phyloP scores from a whole-genome alignment of 2,113 vertebrate species.

The Pteropus alecto region DNA sequence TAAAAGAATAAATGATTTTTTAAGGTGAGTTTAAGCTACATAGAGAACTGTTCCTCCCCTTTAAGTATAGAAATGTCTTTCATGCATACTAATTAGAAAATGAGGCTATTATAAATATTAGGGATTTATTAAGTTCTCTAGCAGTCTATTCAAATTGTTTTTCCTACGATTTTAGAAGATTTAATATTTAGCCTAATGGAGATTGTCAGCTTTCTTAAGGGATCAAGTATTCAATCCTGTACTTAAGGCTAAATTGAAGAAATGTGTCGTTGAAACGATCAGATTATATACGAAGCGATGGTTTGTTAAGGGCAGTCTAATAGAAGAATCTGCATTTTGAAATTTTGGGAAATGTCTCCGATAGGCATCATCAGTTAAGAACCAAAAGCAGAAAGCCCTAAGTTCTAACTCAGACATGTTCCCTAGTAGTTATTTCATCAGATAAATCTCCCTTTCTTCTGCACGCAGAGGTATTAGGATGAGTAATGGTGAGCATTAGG shows the following conservation, averaged over 20 bases:
- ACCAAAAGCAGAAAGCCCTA: not conserved
- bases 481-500: not conserved
- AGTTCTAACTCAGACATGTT: not conserved
- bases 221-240: not conserved
- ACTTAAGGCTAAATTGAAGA: not conserved
- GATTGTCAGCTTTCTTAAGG: not conserved
- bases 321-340: not conserved
- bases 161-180: not conserved
- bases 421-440: not conserved
- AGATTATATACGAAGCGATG: not conserved
- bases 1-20: conserved; percentile 28
- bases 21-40: not conserved
- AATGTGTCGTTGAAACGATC: not conserved
- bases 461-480: not conserved
- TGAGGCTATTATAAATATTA: not conserved
- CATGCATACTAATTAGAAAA: not conserved
- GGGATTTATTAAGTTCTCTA: not conserved
- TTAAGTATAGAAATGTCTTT: not conserved
- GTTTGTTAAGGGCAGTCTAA: not conserved
- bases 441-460: not conserved
- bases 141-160: not conserved
- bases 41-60: not conserved
- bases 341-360: not conserved
- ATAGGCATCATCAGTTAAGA: not conserved
- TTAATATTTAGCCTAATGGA: conserved; percentile 18